A percentile compares a stretch with the other conserved stretches of the same genome.
These are phyloP conservation scores for Coregonus suidteri DNA, from an alignment of 2,797 vertebrate species.

Conservation along the genomic window DNA sequence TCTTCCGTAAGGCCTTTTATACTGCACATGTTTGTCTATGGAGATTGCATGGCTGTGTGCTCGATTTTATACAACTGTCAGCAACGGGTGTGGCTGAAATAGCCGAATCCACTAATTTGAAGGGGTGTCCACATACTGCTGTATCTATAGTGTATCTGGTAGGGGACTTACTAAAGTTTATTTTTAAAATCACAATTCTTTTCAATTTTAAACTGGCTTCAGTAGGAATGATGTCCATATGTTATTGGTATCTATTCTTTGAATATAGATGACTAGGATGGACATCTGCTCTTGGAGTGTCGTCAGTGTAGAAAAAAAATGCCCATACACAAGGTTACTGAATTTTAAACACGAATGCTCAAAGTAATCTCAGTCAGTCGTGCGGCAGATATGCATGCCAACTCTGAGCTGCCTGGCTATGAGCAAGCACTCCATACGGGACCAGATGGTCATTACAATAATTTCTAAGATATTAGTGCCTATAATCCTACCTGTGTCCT, in stretches of 20 bases:
- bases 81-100: too few relatives aligned
- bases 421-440: conserved; percentile 52
- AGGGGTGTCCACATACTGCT: too few relatives aligned
- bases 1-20: too few relatives aligned
- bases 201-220: not conserved
- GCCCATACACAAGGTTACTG: conserved; percentile 73
- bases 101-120: not conserved
- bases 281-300: conserved; percentile 75
- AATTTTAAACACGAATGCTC: conserved; percentile 77
- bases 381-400: conserved; percentile 73
- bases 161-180: not conserved
- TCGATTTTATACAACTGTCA: not conserved
- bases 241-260: conserved; percentile 46
- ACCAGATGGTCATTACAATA: conserved; percentile 86
- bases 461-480: conserved; percentile 85
- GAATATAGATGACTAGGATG: conserved; percentile 65
- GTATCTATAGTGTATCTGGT: too few relatives aligned
- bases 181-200: too few relatives aligned
- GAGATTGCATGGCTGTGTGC: too few relatives aligned
- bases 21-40: too few relatives aligned
- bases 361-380: conserved; percentile 74
- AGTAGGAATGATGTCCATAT: not conserved
- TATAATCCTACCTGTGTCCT: conserved; percentile 81
- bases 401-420: conserved; percentile 72
- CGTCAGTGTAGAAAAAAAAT: conserved; percentile 76